Percentiles rank a stretch among this genome's conserved stretches.
phyloP scores from a whole-genome alignment of 1,140 invertebrate species.

The Venustaconcha ellipsiformis region DNA sequence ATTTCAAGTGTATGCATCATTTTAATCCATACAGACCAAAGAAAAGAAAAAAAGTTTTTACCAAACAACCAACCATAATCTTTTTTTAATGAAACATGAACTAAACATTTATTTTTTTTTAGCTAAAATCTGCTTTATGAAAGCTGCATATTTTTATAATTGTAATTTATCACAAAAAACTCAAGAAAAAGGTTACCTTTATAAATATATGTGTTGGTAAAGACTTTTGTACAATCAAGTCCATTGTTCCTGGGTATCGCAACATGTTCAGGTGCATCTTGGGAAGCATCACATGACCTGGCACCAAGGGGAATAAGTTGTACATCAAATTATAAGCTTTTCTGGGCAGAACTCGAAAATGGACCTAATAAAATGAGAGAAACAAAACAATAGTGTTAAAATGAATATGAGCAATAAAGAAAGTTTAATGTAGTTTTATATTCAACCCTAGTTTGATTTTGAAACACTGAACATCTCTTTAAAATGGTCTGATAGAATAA shows the following conservation, averaged over 20 bases:
- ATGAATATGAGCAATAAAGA: background rate
- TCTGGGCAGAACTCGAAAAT: constrained; percentile 77
- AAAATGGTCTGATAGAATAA: background rate
- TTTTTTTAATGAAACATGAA: too few species aligned
- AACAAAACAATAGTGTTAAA: background rate
- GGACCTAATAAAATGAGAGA: constrained; percentile 70
- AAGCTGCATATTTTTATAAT: too few species aligned
- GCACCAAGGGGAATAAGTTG: constrained; percentile 80
- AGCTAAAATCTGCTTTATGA: too few species aligned
- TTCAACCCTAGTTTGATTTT: too few species aligned
- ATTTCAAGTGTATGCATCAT: too few species aligned
- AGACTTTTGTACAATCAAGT: constrained; percentile 72
- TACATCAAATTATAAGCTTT: constrained; percentile 76
- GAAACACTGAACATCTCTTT: too few species aligned
- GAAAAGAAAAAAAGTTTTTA: too few species aligned
- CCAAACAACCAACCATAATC: too few species aligned
- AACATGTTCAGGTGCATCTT: constrained; percentile 74
- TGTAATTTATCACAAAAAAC: too few species aligned
- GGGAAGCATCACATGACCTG: constrained; percentile 79
- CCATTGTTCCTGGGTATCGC: constrained; percentile 66
- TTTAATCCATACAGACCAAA: too few species aligned
- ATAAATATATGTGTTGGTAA: constrained; percentile 75
- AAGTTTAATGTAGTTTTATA: too few species aligned
- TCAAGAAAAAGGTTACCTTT: constrained; percentile 62
- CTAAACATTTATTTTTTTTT: too few species aligned